Evolutionary conservation across 2,113 vertebrate genomes (phyloP).

Genomic region (Guaruba guarouba): DNA sequence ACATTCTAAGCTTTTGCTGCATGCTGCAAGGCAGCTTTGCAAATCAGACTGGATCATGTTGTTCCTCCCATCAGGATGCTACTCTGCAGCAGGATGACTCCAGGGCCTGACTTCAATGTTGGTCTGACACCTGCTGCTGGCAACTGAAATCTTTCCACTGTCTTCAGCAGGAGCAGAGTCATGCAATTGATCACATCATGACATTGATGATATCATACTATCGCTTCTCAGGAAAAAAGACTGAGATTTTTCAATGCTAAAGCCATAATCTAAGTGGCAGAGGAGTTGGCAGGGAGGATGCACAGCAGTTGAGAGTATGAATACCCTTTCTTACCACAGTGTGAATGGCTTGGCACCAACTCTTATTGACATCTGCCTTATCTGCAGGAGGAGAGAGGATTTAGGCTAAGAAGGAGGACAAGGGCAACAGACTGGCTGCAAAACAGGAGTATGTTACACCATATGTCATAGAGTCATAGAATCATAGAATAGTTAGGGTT

Average conservation of each 20-base stretch:
- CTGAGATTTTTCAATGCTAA: background rate
- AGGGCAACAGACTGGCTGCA: background rate
- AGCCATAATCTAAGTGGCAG: background rate
- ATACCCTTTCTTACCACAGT: background rate
- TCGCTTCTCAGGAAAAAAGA: background rate
- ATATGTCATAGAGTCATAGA: background rate
- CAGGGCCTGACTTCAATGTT: background rate
- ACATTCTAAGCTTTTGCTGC: background rate
- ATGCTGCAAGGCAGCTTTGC: background rate
- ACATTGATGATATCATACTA: background rate
- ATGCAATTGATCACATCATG: background rate
- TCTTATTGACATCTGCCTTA: conserved; percentile 12
- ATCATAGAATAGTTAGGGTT: background rate
- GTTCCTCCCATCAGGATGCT: background rate
- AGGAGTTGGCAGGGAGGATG: background rate
- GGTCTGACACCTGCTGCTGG: background rate
- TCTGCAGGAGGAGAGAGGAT: conserved; percentile 3
- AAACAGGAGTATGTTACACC: background rate
- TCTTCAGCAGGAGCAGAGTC: background rate
- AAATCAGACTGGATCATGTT: background rate
- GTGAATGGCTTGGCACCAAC: background rate
- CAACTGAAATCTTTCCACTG: background rate
- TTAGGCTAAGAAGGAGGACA: background rate
- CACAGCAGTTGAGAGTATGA: background rate
- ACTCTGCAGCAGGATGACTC: background rate